Evolutionary conservation across 2,888 invertebrate genomes (phyloP).

Genomic region (Aethes cnicana): DNA sequence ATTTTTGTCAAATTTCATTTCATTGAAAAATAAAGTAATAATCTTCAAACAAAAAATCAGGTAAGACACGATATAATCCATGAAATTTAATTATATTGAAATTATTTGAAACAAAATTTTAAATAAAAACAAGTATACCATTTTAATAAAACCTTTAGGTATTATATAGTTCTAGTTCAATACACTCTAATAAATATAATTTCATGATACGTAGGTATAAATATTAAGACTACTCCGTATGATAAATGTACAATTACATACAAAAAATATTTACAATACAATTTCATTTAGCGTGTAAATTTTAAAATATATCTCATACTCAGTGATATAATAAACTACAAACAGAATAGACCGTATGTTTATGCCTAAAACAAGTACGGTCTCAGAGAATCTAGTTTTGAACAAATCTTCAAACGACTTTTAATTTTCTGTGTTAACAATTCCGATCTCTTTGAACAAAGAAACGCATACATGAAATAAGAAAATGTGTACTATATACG

Average conservation of each 20-base stretch:
- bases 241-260: conserved; percentile 28
- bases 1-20: no score
- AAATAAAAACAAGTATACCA: background rate
- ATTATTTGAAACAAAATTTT: background rate
- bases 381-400: no score
- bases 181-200: conserved; percentile 9
- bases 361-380: background rate
- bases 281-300: background rate
- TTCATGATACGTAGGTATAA: conserved; percentile 13
- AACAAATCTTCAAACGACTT: background rate
- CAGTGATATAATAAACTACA: conserved; percentile 8
- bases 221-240: conserved; percentile 19
- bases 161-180: conserved; percentile 2
- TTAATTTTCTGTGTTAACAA: no score
- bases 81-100: background rate
- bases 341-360: background rate
- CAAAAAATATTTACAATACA: conserved; percentile 25
- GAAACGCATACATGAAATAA: conserved; percentile 15
- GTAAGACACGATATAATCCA: background rate
- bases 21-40: no score
- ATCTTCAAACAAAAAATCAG: background rate
- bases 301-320: background rate
- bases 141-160: background rate
- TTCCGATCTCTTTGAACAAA: no score
- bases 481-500: conserved; percentile 5